These are phyloP conservation scores for Sternotherus odoratus DNA, from an alignment of 2,797 vertebrate genomes.

Conservation along the genomic window DNA sequence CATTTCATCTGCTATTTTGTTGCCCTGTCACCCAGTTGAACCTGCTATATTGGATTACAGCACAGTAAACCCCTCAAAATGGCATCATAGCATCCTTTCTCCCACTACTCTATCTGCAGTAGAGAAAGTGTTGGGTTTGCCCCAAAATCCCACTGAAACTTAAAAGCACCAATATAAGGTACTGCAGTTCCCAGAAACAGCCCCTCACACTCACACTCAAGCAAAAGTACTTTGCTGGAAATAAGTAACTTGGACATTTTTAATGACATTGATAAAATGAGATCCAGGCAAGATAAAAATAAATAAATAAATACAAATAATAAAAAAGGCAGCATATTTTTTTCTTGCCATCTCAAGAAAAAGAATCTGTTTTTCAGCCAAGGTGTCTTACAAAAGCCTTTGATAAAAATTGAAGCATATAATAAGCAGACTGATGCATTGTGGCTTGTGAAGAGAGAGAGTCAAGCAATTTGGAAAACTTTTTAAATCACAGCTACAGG, in stretches of 20 bases:
- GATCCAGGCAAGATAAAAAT: background rate
- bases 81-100: background rate
- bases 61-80: background rate
- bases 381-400: background rate
- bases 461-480: background rate
- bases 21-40: background rate
- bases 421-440: background rate
- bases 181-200: background rate
- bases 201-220: background rate
- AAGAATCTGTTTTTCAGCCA: background rate
- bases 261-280: background rate
- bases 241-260: background rate
- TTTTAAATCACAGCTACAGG: background rate
- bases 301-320: too few species aligned
- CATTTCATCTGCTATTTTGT: too few species aligned
- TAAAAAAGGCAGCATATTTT: background rate
- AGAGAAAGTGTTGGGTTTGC: background rate
- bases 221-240: background rate
- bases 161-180: background rate
- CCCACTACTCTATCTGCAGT: fast-evolving
- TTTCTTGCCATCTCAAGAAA: background rate
- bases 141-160: background rate
- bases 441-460: background rate
- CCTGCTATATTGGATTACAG: background rate
- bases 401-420: background rate